Evolutionary conservation across 1,140 invertebrate genomes (phyloP), one percentile per base, ranked within the genome.

Genomic region (Drosophila parvula): DNA sequence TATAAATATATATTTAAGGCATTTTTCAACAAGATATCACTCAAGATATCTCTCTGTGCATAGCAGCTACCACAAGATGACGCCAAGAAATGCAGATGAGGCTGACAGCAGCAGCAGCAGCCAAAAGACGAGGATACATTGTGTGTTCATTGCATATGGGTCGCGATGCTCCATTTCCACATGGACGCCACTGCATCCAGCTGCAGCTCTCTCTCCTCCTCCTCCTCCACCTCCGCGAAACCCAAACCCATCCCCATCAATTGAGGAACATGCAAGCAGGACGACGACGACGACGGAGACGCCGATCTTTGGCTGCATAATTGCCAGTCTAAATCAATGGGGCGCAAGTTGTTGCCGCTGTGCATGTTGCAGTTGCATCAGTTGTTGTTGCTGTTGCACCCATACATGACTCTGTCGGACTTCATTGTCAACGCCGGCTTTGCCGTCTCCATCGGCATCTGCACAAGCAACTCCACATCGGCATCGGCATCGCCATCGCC

Each of bases 71-170:
- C 58, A 45, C 58, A 70, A 77, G 53, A 78, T 78, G 75, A 76
- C 83, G 82, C 83, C 83, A 88, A 70, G 79, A 88, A 88, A 88
- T 88, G 79, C 84, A 88, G 83, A 89, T 89, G 83, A 83, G 77
- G 79, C 80, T 83, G 83, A 88, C 80, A 78, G 79, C 79, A 71
- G 81, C 80, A 78, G 79, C 79, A 71, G 81, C 81, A 75, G 50
- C 69, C 69, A 50, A 61, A 68, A 38, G 38, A 71, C 53, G 67
- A 48, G 38, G 50, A 53, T n/a, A n/a, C 58, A 38, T 30, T 65
- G 62, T 61, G 75, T 70, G 75, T 62, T 62, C 50, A 77, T 77
- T 70, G 79, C 82, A 88, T 86, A 82, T 86, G 83, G 79, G 82
- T 86, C 83, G 79, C 83, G 75, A 60, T 88, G 83, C 79, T 86